Evolutionary conservation across 2,797 vertebrate genomes (phyloP).

Genomic region (Serranus cabrilla): DNA sequence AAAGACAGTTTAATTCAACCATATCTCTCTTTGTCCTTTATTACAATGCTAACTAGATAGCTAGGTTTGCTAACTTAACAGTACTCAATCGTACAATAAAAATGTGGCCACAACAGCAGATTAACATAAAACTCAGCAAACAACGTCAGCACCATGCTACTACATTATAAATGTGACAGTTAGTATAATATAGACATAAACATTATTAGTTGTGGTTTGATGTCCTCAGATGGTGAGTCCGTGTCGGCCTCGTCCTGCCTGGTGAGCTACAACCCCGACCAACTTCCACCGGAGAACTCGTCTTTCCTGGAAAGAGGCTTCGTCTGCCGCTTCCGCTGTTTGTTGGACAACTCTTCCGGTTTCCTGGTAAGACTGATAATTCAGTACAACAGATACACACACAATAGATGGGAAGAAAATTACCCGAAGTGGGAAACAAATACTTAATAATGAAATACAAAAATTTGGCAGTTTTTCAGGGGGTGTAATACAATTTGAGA

Average conservation of each 20-base stretch:
- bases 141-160: too few species aligned
- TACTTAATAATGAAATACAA: too few species aligned
- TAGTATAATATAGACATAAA: background rate
- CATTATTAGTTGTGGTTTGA: background rate
- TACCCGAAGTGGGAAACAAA: too few species aligned
- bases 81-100: too few species aligned
- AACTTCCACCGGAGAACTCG: conserved; percentile 74
- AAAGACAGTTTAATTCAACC: background rate
- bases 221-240: conserved; percentile 64
- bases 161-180: too few species aligned
- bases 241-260: conserved; percentile 40
- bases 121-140: too few species aligned
- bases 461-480: background rate
- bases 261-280: conserved; percentile 67
- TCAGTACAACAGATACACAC: background rate
- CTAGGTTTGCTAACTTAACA: too few species aligned
- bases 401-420: background rate
- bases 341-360: conserved; percentile 89
- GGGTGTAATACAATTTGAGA: background rate
- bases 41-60: too few species aligned
- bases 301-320: conserved; percentile 86
- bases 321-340: conserved; percentile 89
- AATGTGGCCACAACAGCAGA: too few species aligned
- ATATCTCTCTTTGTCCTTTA: background rate
- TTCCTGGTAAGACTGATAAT: conserved; percentile 84